A percentile compares a stretch with the other conserved stretches of the same genome.
These are phyloP conservation scores for Tauraco hartlaubi DNA, from an alignment of 2,797 vertebrate species.

Conservation along the genomic window DNA sequence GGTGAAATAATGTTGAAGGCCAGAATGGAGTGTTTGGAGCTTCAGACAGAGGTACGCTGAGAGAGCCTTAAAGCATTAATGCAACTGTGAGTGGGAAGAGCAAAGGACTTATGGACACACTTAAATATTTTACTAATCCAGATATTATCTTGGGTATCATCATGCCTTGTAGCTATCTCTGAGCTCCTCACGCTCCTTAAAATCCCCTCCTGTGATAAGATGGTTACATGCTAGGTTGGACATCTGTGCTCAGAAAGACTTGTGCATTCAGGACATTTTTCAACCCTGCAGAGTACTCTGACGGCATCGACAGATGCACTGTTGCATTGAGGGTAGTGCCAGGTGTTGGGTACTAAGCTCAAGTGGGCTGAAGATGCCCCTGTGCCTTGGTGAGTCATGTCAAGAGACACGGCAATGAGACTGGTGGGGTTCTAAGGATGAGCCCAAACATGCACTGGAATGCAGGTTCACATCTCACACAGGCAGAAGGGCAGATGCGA, in stretches of 20 bases:
- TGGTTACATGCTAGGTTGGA: neutral
- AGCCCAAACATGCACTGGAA: neutral
- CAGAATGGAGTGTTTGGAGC: neutral
- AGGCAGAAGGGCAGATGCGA: neutral
- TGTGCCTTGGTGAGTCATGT: accelerated
- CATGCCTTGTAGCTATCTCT: neutral
- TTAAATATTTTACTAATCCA: neutral
- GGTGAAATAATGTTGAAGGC: constrained; percentile 41
- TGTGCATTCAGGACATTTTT: neutral
- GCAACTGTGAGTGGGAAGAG: neutral
- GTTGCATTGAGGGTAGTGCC: neutral
- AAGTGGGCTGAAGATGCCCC: neutral
- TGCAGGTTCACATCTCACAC: neutral
- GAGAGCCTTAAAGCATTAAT: neutral
- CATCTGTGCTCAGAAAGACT: neutral
- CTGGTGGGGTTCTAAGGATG: neutral
- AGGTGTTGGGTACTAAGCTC: too few relatives aligned
- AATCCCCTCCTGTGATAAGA: neutral
- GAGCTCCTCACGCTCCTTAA: neutral
- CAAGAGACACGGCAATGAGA: neutral
- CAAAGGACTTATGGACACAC: neutral
- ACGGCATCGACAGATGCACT: accelerated
- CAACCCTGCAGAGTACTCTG: neutral
- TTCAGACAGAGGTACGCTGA: neutral
- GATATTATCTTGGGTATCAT: neutral